Evolutionary conservation across 2,113 vertebrate species (phyloP), one percentile per base, ranked within the genome.

Genomic region (Halichoeres trimaculatus): DNA sequence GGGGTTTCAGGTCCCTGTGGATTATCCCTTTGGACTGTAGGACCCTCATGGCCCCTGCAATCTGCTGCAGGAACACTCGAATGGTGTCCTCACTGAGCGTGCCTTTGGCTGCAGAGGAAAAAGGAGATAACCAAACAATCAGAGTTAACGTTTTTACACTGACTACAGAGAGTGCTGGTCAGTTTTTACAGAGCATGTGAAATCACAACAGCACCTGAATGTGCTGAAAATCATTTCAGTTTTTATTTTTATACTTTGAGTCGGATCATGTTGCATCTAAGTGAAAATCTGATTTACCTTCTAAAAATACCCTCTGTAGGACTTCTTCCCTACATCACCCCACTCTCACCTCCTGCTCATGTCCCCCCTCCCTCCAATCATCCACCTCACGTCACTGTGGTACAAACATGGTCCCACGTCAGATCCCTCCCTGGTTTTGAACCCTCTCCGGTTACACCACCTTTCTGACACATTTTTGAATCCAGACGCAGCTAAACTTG

Each of bases 11-110:
- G 90, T 99, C 98, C 0, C 98, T 88, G 90, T 99, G 98, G 90
- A 99, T 99, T 81, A 99, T 97, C 70, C 96, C 98, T 85, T 98
- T 99, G 89, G 95, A 93, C 80, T 99, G 96, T 20, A 99, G 87
- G 74, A 99, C 93, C 76, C 93, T 95, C 98, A 99, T 98, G 85
- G 98, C 98, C 0, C 97, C 96, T 0, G 96, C 95, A 10, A 99
- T 99, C 93, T 99, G 98, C 92, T 97, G 97, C 78, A 99, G 95
- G 91, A 99, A 99, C 62, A 99, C 94, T 58, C 97, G 94, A 87
- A 99, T 99, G 52, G 98, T 99, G 92, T 98, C 98, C 91, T 99
- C 98, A 2, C 98, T 99, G 41, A 99, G 94, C 0, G 98, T 99
- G 61, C 98, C 95, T 93, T 99, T 99, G 26, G 95, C 98, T 99